These are phyloP conservation scores for Triplophysa dalaica DNA, from an alignment of 2,113 vertebrate species.

Conservation along the genomic window DNA sequence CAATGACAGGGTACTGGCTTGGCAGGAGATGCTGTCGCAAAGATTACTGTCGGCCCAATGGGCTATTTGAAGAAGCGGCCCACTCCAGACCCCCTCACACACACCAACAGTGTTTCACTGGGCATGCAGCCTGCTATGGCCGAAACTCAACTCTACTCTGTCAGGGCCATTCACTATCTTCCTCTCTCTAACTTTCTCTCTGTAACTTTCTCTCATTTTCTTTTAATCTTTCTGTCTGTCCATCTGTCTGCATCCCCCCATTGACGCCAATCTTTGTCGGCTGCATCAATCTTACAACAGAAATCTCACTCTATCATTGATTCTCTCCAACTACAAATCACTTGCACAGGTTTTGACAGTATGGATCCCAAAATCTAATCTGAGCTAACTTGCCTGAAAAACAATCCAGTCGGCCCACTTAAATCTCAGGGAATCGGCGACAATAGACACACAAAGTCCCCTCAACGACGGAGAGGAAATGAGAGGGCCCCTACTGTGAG, in stretches of 20 bases:
- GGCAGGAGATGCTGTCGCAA: conserved; percentile 28
- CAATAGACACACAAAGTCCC: neutral
- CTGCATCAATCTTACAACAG: neutral
- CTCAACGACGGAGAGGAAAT: neutral
- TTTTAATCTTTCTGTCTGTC: neutral
- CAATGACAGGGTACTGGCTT: conserved; percentile 29
- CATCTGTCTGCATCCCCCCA: conserved; percentile 6
- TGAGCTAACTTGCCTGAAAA: neutral
- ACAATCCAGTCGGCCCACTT: neutral
- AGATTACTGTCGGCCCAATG: conserved; percentile 25
- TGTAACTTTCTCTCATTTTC: conserved; percentile 13
- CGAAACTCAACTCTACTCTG: neutral
- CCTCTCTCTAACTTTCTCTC: neutral
- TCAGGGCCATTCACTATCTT: neutral
- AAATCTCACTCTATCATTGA: neutral
- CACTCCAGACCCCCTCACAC: conserved; percentile 4
- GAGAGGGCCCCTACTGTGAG: neutral
- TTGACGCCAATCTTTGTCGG: neutral
- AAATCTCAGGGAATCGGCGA: neutral
- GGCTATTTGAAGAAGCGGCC: conserved; percentile 31
- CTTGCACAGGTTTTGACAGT: neutral
- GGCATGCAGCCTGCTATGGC: conserved; percentile 4
- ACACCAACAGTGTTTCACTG: neutral
- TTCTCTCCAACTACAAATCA: neutral
- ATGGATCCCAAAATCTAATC: neutral